A percentile compares a stretch with the other conserved stretches of the same genome.
phyloP scores from a whole-genome alignment of 2,888 invertebrate genomes.

The Perithous albicinctus region DNA sequence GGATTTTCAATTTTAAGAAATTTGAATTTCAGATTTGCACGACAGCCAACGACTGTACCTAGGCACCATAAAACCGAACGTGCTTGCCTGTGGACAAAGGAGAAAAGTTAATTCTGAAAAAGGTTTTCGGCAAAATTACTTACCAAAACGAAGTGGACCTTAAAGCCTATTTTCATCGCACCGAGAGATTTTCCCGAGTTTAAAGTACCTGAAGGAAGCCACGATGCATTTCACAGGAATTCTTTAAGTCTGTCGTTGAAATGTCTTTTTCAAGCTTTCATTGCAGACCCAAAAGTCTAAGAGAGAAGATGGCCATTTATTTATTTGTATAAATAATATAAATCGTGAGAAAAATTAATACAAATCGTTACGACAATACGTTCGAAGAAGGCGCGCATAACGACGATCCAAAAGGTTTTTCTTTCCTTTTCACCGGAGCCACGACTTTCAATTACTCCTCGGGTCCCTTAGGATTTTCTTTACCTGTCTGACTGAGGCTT shows the following conservation, averaged over 20 bases:
- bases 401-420: neutral
- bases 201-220: neutral
- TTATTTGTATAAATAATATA: neutral
- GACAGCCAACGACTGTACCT: neutral
- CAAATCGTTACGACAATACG: neutral
- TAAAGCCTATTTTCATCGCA: neutral
- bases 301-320: neutral
- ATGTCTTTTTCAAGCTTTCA: too few relatives aligned
- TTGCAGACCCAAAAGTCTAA: too few relatives aligned
- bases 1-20: neutral
- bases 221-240: neutral
- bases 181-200: conserved; percentile 4
- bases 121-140: neutral
- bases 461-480: conserved; percentile 48
- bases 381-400: neutral
- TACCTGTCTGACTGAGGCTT: conserved; percentile 58
- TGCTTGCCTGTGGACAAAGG: neutral
- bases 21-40: neutral
- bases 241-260: neutral
- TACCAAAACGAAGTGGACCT: neutral
- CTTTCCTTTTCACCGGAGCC: conserved; percentile 4
- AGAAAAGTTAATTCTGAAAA: neutral
- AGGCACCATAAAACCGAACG: neutral
- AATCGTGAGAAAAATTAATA: neutral
- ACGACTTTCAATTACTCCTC: neutral